Base-by-base conservation (phyloP, 2,113 vertebrate genomes). In the Hystrix brachyura region DNA sequence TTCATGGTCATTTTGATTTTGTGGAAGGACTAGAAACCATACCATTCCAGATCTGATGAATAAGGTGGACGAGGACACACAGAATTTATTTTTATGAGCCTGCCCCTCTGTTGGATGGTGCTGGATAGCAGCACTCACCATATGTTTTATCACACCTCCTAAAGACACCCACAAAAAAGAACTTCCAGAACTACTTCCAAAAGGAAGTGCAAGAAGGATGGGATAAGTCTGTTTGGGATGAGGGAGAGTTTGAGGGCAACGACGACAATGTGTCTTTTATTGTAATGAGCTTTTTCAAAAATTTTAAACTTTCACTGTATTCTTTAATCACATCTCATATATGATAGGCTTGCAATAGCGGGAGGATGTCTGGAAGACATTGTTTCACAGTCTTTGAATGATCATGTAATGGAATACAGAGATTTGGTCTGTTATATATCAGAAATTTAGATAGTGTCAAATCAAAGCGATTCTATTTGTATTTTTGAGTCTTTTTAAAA, bases 401-500 rank as follows among this genome's bases (percentile, higher is more conserved):
- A 27, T 55, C 76, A 38, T 34, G 5, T 55, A 60, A 81, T 95
- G 46, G 32, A 92, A 85, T 91, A 51, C 3, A 82, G 71, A 71
- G 7, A 15, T 84, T 60, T 78, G 8, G 11, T 67, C 59, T 93
- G 13, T 84, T 72, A 17, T 6, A n/a, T 48, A 72, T 82, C 18
- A 94, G 78, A 92, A 95, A 92, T 46, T 53, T 84, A 55, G 12
- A 69, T 38, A 67, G 43, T 17, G 0, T 60, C 59, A 29, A 65
- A 53, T 17, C 91, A 55, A 72, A 82, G 71, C 48, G 38, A 87
- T 46, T 38, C 1, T 84, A 43, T 53, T n/a, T 87, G 57, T 23
- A 71, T 89, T 91, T 91, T 81, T 23, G 13, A 80, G 10, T 67
- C 21, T 91, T 94, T 93, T 8, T 34, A 46, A 65, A 88, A 85